Percentiles rank a stretch among this genome's conserved stretches.
These are phyloP conservation scores for Cephalopterus ornatus DNA, from an alignment of 2,113 vertebrate genomes.

Conservation along the genomic window DNA sequence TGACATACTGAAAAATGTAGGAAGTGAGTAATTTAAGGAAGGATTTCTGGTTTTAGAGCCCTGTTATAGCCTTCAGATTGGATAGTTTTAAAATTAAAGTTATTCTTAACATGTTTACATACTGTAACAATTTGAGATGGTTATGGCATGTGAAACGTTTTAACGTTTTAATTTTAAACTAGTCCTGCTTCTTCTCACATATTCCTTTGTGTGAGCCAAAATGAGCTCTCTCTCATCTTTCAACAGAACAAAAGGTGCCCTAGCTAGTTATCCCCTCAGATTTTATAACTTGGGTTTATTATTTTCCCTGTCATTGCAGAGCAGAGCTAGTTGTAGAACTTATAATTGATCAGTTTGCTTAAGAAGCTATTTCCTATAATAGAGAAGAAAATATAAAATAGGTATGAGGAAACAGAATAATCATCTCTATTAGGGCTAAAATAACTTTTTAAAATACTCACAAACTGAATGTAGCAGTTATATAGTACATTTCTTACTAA, in stretches of 20 bases:
- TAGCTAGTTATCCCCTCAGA: background rate
- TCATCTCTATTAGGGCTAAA: background rate
- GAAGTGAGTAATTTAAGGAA: background rate
- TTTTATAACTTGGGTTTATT: background rate
- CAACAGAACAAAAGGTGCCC: background rate
- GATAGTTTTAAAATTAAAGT: background rate
- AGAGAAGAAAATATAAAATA: background rate
- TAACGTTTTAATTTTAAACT: background rate
- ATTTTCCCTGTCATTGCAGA: background rate
- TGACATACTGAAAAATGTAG: background rate
- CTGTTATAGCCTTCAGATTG: background rate
- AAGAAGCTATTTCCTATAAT: background rate
- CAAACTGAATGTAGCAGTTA: background rate
- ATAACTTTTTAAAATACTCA: background rate
- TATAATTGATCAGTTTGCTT: background rate
- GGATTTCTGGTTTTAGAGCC: background rate
- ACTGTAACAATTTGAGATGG: background rate
- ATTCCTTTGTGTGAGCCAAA: background rate
- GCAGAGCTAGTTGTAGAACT: background rate
- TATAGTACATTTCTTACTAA: background rate
- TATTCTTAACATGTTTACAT: background rate
- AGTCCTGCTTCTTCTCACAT: background rate
- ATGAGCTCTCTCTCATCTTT: background rate
- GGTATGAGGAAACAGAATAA: background rate
- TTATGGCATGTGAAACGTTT: background rate